A percentile compares a stretch with the other conserved stretches of the same genome.
Evolutionary conservation across 1,140 invertebrate species (phyloP).

Genomic region (Mizuhopecten yessoensis): DNA sequence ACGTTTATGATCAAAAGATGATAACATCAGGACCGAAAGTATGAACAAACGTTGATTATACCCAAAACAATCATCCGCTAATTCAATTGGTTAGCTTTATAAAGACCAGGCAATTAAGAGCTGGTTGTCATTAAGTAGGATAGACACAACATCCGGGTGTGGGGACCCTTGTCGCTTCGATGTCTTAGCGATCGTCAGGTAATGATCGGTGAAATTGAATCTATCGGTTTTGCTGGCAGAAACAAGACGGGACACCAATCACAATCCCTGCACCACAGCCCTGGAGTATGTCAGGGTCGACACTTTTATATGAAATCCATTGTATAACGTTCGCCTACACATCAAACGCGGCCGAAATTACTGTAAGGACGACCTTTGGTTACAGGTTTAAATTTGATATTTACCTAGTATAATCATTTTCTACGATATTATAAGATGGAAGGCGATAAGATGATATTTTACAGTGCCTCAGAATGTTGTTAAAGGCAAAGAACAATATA

Average conservation of each 20-base stretch:
- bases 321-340: too few species aligned
- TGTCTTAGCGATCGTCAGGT: background rate
- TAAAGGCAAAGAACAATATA: too few species aligned
- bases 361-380: too few species aligned
- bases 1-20: slow-evolving; percentile 32
- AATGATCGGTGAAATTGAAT: background rate
- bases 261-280: background rate
- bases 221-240: slow-evolving; percentile 7
- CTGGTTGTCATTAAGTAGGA: background rate
- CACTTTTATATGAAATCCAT: background rate
- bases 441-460: too few species aligned
- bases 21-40: background rate
- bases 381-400: too few species aligned
- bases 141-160: background rate
- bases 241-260: background rate
- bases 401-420: too few species aligned
- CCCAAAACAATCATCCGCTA: slow-evolving; percentile 25
- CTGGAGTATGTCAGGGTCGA: background rate
- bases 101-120: background rate
- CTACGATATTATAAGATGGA: too few species aligned
- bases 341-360: too few species aligned
- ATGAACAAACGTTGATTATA: background rate
- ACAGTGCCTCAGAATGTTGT: too few species aligned
- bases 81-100: slow-evolving; percentile 18
- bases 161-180: background rate